A percentile compares a stretch with the other conserved stretches of the same genome.
These are phyloP conservation scores for Epizoanthus ramosus DNA, from an alignment of 92 coral and sea anemone genomes.

Conservation along the genomic window DNA sequence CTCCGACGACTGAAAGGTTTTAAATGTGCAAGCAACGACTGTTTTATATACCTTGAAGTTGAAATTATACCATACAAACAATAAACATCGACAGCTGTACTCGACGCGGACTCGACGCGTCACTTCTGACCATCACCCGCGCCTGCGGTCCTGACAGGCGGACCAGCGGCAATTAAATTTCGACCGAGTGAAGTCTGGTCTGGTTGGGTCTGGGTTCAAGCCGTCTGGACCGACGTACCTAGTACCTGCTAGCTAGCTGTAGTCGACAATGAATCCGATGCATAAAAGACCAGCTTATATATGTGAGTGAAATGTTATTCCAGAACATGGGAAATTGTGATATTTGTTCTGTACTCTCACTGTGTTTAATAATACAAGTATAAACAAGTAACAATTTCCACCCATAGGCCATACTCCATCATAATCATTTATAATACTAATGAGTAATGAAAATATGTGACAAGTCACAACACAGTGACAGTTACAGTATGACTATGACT, in stretches of 20 bases:
- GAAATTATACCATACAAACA: background rate
- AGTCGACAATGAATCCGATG: conserved; percentile 40
- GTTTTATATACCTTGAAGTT: background rate
- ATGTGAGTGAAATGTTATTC: conserved; percentile 16
- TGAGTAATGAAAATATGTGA: too few relatives aligned
- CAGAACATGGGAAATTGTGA: background rate
- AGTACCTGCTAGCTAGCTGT: too few relatives aligned
- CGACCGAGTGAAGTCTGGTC: conserved; percentile 21
- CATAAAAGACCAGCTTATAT: conserved; percentile 39
- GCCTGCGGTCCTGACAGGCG: background rate
- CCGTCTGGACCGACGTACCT: too few relatives aligned
- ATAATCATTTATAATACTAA: too few relatives aligned
- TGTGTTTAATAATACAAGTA: too few relatives aligned
- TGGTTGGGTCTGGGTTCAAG: background rate
- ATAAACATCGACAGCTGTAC: background rate
- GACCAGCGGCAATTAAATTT: background rate
- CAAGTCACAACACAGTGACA: too few relatives aligned
- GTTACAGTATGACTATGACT: too few relatives aligned
- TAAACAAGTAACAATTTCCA: too few relatives aligned
- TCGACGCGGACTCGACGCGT: too few relatives aligned
- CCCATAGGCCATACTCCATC: too few relatives aligned
- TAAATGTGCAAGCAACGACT: too few relatives aligned
- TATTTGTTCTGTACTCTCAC: background rate
- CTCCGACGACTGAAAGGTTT: too few relatives aligned
- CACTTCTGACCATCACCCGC: background rate